These are phyloP conservation scores for Tachystola acroxantha DNA, from an alignment of 2,888 invertebrate genomes.

Conservation along the genomic window DNA sequence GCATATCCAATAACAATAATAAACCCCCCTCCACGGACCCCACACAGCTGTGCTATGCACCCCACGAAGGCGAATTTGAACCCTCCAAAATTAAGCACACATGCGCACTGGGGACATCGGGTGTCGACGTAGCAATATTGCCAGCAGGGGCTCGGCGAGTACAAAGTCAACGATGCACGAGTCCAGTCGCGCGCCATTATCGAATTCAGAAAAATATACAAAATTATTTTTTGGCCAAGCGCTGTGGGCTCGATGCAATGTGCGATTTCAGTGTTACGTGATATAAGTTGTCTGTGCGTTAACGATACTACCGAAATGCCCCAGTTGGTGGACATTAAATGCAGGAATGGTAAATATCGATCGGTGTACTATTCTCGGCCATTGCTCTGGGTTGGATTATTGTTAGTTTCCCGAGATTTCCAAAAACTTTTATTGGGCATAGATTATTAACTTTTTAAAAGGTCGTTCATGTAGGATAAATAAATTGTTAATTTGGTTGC, in stretches of 20 bases:
- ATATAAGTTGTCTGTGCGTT: slow-evolving; percentile 29
- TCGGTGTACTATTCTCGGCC: slow-evolving; percentile 51
- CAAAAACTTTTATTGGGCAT: background rate
- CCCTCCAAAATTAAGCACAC: slow-evolving; percentile 67
- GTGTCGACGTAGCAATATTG: slow-evolving; percentile 41
- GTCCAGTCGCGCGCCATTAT: slow-evolving; percentile 42
- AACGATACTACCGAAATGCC: slow-evolving; percentile 50
- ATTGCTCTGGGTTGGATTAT: slow-evolving; percentile 28
- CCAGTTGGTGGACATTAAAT: slow-evolving; percentile 53
- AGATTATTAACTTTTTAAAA: background rate
- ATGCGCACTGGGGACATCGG: slow-evolving; percentile 65
- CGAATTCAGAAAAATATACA: slow-evolving; percentile 25
- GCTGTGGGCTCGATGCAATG: slow-evolving; percentile 39
- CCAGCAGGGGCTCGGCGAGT: slow-evolving; percentile 44
- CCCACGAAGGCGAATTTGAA: slow-evolving; percentile 51
- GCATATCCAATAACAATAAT: slow-evolving; percentile 16
- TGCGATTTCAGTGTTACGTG: slow-evolving; percentile 49
- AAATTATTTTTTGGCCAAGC: slow-evolving; percentile 17
- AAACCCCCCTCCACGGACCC: slow-evolving; percentile 24
- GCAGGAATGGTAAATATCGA: slow-evolving; percentile 71
- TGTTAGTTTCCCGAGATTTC: background rate
- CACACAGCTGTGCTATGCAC: slow-evolving; percentile 68
- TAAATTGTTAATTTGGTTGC: no score
- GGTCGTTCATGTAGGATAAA: no score
- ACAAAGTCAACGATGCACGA: slow-evolving; percentile 56